Evolutionary conservation across 2,113 vertebrate species (phyloP).

Genomic region (Enhydra lutris): DNA sequence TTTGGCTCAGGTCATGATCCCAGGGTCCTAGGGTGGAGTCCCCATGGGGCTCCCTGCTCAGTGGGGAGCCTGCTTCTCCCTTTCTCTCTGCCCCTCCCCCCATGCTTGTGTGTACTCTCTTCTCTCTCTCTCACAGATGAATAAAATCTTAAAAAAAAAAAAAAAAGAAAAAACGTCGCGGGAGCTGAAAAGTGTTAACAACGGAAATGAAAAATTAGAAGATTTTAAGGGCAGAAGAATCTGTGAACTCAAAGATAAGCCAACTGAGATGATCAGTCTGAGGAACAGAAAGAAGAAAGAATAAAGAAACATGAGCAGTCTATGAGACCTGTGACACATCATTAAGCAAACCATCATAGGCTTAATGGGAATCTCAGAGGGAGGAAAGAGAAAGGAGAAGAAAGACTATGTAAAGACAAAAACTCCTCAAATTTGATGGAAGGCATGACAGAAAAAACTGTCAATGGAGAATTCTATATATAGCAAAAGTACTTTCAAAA

Average conservation of each 20-base stretch:
- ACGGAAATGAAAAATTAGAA: constrained; percentile 27
- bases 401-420: neutral
- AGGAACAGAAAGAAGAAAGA: constrained; percentile 14
- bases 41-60: neutral
- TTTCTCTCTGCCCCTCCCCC: neutral
- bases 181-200: neutral
- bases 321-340: neutral
- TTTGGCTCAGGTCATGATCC: neutral
- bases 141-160: neutral
- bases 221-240: neutral
- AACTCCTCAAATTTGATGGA: neutral
- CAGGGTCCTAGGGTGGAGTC: neutral
- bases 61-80: neutral
- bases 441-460: neutral
- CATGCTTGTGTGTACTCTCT: neutral
- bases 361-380: neutral
- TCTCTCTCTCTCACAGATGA: neutral
- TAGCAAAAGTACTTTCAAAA: constrained; percentile 7
- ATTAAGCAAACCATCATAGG: neutral
- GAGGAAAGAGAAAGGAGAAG: neutral
- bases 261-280: neutral
- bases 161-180: neutral
- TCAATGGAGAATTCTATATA: neutral
- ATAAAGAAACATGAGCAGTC: neutral
- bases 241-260: neutral